These are phyloP conservation scores for Nycticryphes semicollaris DNA, from an alignment of 2,113 vertebrate genomes.

Conservation along the genomic window DNA sequence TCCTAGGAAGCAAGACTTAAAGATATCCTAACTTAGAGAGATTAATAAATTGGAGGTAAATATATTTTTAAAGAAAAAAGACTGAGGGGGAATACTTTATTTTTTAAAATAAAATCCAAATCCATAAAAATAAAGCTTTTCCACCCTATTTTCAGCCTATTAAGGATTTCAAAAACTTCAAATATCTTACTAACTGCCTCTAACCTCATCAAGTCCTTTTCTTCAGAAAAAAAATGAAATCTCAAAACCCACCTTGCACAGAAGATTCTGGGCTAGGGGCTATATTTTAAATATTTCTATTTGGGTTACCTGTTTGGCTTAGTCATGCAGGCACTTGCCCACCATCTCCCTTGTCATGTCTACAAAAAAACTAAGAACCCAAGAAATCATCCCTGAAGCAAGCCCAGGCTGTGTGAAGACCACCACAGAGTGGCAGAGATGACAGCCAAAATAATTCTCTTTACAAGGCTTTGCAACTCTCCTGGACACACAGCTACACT, in stretches of 20 bases:
- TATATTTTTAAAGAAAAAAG: background rate
- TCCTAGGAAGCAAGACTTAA: background rate
- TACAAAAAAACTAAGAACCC: background rate
- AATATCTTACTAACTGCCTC: background rate
- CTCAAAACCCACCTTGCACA: background rate
- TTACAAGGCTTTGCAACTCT: background rate
- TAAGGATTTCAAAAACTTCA: background rate
- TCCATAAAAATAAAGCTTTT: background rate
- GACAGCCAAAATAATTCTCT: background rate
- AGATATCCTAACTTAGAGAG: background rate
- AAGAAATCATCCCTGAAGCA: background rate
- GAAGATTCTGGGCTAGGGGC: background rate
- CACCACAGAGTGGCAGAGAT: background rate
- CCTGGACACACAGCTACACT: slow-evolving; percentile 34
- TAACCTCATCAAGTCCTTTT: background rate
- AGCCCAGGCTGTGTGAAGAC: background rate
- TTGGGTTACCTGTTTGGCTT: background rate
- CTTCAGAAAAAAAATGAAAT: background rate
- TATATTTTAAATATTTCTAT: background rate
- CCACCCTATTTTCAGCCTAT: background rate
- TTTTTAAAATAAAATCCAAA: background rate
- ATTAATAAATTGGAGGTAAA: background rate
- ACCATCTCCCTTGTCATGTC: background rate
- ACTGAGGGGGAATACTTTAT: background rate
- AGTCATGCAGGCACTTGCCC: background rate